Evolutionary conservation across 1,140 invertebrate species (phyloP).

Genomic region (Diplogasteroides magnus): DNA sequence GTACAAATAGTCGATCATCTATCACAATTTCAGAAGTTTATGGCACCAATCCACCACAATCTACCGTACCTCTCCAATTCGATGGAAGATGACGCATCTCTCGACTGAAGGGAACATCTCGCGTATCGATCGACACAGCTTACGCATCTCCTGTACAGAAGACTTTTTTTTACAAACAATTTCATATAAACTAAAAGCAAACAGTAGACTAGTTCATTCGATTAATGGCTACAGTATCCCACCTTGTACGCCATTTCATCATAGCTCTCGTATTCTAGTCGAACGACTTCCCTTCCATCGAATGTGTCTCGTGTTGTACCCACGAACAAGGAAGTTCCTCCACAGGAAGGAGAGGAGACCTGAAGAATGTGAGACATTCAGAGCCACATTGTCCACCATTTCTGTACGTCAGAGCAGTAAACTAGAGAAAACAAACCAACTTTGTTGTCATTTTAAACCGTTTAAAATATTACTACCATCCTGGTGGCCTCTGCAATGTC

Average conservation of each 20-base stretch:
- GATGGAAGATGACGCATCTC: slow-evolving; percentile 28
- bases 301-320: slow-evolving; percentile 38
- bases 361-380: no score
- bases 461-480: no score
- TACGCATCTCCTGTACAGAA: slow-evolving; percentile 17
- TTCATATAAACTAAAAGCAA: no score
- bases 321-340: slow-evolving; percentile 32
- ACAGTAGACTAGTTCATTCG: no score
- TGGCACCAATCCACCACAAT: no score
- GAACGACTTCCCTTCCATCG: slow-evolving; percentile 22
- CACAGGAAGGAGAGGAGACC: slow-evolving; percentile 21
- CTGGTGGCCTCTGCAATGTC: neutral
- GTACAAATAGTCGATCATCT: no score
- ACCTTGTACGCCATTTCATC: slow-evolving; percentile 37
- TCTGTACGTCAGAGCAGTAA: neutral
- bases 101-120: slow-evolving; percentile 12
- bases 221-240: no score
- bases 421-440: no score
- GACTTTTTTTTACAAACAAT: no score
- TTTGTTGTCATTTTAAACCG: no score
- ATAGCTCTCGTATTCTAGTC: slow-evolving; percentile 35
- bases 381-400: no score
- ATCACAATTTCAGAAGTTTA: no score
- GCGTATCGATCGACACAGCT: slow-evolving; percentile 21
- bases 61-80: slow-evolving; percentile 13